Evolutionary conservation across 2,797 vertebrate genomes (phyloP).

Genomic region (Artibeus lituratus): DNA sequence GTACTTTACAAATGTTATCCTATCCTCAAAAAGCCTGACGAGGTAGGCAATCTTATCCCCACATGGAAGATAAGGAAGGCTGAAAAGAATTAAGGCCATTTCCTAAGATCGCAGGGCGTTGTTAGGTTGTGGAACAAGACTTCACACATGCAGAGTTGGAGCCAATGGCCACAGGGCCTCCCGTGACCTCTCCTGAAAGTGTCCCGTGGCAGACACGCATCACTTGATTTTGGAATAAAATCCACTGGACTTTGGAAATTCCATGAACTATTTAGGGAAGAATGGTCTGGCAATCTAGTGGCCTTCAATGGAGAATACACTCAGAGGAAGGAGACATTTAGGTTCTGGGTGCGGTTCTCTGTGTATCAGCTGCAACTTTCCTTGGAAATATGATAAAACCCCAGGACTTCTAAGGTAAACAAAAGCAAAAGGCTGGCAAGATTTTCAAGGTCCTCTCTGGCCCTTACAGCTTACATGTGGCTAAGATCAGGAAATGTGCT

Average conservation of each 20-base stretch:
- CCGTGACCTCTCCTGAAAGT: neutral
- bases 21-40: neutral
- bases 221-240: neutral
- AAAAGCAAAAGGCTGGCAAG: slow-evolving; percentile 19
- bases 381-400: neutral
- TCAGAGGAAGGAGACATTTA: neutral
- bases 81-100: neutral
- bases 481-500: slow-evolving; percentile 22
- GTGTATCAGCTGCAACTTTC: neutral
- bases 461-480: neutral
- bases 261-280: neutral
- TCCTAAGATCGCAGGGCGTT: neutral
- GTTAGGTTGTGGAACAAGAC: neutral
- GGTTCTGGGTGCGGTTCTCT: neutral
- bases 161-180: neutral
- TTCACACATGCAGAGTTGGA: neutral
- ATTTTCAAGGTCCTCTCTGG: neutral
- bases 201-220: neutral
- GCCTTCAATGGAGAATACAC: accelerated
- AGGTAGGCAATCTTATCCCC: neutral
- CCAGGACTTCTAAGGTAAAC: slow-evolving; percentile 7
- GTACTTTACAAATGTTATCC: neutral
- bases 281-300: neutral
- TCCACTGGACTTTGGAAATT: neutral
- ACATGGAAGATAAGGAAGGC: slow-evolving; percentile 1